Conservation (phyloP, 2,888 invertebrate genomes). For the Drosophila seclusa region DNA sequence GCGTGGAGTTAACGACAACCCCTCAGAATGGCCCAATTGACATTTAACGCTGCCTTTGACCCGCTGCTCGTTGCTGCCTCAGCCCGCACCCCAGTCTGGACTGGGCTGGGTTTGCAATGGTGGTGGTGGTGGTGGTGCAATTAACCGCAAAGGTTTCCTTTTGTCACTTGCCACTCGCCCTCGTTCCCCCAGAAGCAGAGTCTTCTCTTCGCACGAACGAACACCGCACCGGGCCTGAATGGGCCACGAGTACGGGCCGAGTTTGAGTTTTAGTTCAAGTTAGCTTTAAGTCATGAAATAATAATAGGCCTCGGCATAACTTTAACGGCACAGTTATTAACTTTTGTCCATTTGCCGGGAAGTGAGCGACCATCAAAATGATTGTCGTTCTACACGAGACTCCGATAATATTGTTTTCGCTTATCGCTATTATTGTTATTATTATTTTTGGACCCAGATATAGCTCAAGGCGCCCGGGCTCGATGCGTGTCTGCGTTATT, state of each 20-base stretch:
- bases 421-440: slow-evolving; percentile 47
- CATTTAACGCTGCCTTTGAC: slow-evolving; percentile 73
- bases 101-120: not conserved
- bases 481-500: slow-evolving; percentile 26
- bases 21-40: slow-evolving; percentile 64
- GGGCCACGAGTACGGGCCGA: not conserved
- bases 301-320: slow-evolving; percentile 58
- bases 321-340: slow-evolving; percentile 74
- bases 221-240: not conserved
- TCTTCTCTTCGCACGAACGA: slow-evolving; percentile 43
- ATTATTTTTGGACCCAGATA: slow-evolving; percentile 2
- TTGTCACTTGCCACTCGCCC: slow-evolving; percentile 58
- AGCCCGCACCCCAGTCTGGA: not conserved
- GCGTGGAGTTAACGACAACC: slow-evolving; percentile 35
- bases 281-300: slow-evolving; percentile 72
- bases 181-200: slow-evolving; percentile 1
- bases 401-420: slow-evolving; percentile 46
- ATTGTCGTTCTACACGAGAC: slow-evolving; percentile 45
- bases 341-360: slow-evolving; percentile 53
- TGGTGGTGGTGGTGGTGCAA: slow-evolving; percentile 44
- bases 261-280: slow-evolving; percentile 4
- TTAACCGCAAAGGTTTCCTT: slow-evolving; percentile 78
- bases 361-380: slow-evolving; percentile 45
- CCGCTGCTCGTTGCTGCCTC: slow-evolving; percentile 25
- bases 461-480: slow-evolving; percentile 19